phyloP scores from a whole-genome alignment of 2,113 vertebrate species.

The Brachirus orientalis region DNA sequence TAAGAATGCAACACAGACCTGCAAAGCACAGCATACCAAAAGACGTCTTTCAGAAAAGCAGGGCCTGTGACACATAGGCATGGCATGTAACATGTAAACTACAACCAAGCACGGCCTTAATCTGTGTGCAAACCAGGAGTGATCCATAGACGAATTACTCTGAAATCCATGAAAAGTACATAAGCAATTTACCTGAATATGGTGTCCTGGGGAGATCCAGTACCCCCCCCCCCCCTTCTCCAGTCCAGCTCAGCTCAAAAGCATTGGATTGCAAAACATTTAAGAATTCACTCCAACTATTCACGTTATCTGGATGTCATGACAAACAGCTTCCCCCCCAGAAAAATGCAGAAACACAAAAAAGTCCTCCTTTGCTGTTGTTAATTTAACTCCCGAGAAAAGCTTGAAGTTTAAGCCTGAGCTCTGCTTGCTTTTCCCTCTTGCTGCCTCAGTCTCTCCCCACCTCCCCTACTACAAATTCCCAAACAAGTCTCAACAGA shows the following conservation, averaged over 20 bases:
- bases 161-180: constrained; percentile 24
- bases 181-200: constrained; percentile 76
- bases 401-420: constrained; percentile 68
- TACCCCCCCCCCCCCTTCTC: constrained; percentile 9
- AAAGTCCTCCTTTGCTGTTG: not conserved
- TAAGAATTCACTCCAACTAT: constrained; percentile 55
- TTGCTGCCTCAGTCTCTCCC: constrained; percentile 45
- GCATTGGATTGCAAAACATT: constrained; percentile 75
- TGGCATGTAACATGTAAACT: constrained; percentile 63
- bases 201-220: constrained; percentile 50
- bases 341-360: constrained; percentile 38
- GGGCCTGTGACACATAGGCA: constrained; percentile 70
- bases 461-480: constrained; percentile 80
- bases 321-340: constrained; percentile 29
- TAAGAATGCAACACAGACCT: constrained; percentile 63
- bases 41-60: constrained; percentile 46
- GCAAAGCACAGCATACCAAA: constrained; percentile 56
- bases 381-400: constrained; percentile 23
- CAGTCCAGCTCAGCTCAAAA: constrained; percentile 57
- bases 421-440: constrained; percentile 47
- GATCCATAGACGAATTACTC: not conserved
- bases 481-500: constrained; percentile 87
- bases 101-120: constrained; percentile 22
- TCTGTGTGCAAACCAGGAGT: constrained; percentile 1
- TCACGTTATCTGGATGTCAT: constrained; percentile 53